These are phyloP conservation scores for Schmidtea mediterranea DNA, from an alignment of 1,140 invertebrate genomes.

Conservation along the genomic window DNA sequence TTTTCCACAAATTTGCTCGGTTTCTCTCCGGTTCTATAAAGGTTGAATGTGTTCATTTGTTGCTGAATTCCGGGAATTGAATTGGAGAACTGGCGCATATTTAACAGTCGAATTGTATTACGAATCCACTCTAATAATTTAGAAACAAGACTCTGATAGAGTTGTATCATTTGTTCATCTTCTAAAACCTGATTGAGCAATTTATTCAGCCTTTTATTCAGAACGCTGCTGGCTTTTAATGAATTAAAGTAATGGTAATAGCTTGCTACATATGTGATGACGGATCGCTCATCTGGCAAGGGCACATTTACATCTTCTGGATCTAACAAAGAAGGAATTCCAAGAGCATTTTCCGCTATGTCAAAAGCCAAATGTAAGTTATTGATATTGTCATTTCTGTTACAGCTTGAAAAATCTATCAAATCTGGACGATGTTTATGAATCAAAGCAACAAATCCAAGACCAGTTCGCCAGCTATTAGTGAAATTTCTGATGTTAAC, in stretches of 20 bases:
- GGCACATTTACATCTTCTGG: conserved; percentile 74
- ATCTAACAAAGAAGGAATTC: conserved; percentile 53
- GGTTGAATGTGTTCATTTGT: conserved; percentile 77
- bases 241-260: conserved; percentile 99
- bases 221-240: conserved; percentile 93
- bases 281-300: conserved; percentile 92
- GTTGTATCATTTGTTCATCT: conserved; percentile 69
- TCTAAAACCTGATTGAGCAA: conserved; percentile 79
- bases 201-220: conserved; percentile 85
- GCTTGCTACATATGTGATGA: conserved; percentile 97
- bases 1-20: conserved; percentile 77
- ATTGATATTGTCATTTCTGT: conserved; percentile 43
- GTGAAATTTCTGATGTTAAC: conserved; percentile 55
- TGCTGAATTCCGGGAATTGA: conserved; percentile 75
- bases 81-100: conserved; percentile 78
- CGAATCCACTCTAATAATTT: conserved; percentile 92
- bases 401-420: conserved; percentile 49
- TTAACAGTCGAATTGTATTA: conserved; percentile 61
- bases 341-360: conserved; percentile 59
- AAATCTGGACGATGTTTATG: conserved; percentile 76
- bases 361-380: conserved; percentile 70
- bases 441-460: conserved; percentile 85
- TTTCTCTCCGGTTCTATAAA: conserved; percentile 90
- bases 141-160: conserved; percentile 81
- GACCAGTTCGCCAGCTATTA: conserved; percentile 64